Conservation (phyloP, 2,888 invertebrate genomes). For the Drosophila pullipes region DNA sequence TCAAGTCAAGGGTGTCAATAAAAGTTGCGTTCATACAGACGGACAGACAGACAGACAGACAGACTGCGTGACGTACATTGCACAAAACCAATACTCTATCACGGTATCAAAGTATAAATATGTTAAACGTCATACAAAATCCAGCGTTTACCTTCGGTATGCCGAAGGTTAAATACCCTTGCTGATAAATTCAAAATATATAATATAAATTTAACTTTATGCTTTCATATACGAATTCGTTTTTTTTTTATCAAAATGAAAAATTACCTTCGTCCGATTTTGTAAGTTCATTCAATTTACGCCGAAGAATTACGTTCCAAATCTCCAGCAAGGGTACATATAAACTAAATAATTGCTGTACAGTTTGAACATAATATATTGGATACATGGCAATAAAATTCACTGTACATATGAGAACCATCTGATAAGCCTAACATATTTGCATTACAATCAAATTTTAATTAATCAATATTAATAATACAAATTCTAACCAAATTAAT, state of each 20-base stretch:
- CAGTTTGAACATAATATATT: slow-evolving; percentile 26
- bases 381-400: slow-evolving; percentile 5
- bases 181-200: background rate
- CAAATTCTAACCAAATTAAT: slow-evolving; percentile 48
- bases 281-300: background rate
- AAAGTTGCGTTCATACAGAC: too few relatives aligned
- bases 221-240: too few relatives aligned
- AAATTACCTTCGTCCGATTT: background rate
- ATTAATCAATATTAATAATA: slow-evolving; percentile 43
- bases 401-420: slow-evolving; percentile 37
- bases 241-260: background rate
- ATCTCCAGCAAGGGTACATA: slow-evolving; percentile 6
- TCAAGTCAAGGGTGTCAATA: too few relatives aligned
- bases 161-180: slow-evolving; percentile 14
- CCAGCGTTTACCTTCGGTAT: slow-evolving; percentile 12
- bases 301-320: background rate
- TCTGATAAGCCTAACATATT: slow-evolving; percentile 37
- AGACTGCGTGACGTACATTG: too few relatives aligned
- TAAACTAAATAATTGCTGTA: background rate
- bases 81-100: too few relatives aligned
- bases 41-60: too few relatives aligned
- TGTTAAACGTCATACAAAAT: slow-evolving; percentile 10
- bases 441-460: slow-evolving; percentile 17
- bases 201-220: background rate
- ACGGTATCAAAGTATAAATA: slow-evolving; percentile 1